A percentile compares a stretch with the other conserved stretches of the same genome.
Conservation (phyloP, 92 coral and sea anemone species). For the Montipora capitata region DNA sequence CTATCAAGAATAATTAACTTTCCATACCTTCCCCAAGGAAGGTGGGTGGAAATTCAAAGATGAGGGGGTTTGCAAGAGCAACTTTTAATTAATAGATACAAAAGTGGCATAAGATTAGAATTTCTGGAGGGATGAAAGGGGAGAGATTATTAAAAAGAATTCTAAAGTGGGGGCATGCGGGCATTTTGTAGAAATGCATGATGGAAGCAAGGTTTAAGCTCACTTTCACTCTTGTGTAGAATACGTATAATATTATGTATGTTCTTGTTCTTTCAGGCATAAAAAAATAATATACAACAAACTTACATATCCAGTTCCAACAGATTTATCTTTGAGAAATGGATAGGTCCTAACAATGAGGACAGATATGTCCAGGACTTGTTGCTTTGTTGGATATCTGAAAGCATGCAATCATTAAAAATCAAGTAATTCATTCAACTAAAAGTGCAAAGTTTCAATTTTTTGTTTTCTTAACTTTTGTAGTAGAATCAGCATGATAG, state of each 20-base stretch:
- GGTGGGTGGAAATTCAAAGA: no score
- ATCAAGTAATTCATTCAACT: neutral
- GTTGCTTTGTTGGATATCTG: conserved; percentile 78
- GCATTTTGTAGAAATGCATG: no score
- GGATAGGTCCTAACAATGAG: no score
- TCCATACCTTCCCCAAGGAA: no score
- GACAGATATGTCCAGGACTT: conserved; percentile 31
- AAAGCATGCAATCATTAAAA: neutral
- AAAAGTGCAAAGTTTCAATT: neutral
- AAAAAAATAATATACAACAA: neutral
- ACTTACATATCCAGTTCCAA: conserved; percentile 89
- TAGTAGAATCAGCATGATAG: neutral
- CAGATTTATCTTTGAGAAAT: conserved; percentile 67
- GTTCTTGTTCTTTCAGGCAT: neutral
- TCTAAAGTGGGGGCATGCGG: no score
- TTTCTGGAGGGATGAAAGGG: no score
- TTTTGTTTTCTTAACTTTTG: neutral
- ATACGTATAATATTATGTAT: neutral
- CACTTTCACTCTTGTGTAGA: neutral
- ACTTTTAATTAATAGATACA: no score
- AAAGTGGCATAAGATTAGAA: no score
- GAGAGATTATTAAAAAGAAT: no score
- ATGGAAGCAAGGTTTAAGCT: no score
- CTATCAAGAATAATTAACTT: no score
- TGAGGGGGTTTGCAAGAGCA: no score